Evolutionary conservation across 2,797 vertebrate species (phyloP).

Genomic region (Tauraco hartlaubi): DNA sequence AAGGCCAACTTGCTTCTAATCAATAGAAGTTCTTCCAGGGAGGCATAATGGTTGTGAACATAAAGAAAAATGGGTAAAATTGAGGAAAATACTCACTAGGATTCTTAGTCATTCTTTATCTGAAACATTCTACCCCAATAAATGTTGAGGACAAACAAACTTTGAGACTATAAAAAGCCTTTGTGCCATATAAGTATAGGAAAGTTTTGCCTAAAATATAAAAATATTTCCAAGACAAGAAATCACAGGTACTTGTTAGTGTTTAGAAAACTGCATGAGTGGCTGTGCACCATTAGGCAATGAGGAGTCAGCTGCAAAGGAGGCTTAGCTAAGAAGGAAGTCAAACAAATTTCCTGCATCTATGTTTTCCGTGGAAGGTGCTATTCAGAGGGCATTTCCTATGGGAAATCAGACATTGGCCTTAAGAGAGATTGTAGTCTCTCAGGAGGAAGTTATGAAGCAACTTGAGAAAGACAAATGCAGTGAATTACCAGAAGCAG

Average conservation of each 20-base stretch:
- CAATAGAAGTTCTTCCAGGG: neutral
- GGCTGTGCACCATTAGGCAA: neutral
- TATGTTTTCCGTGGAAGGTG: constrained; percentile 6
- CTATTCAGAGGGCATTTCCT: constrained; percentile 66
- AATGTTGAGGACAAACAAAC: neutral
- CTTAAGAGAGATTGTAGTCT: constrained; percentile 72
- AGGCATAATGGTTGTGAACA: neutral
- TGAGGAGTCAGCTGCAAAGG: neutral
- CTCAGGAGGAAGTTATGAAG: constrained; percentile 73
- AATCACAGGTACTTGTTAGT: neutral
- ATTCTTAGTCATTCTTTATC: neutral
- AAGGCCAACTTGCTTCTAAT: neutral
- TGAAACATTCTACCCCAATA: neutral
- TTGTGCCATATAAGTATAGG: neutral
- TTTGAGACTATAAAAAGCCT: neutral
- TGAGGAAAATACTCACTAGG: neutral
- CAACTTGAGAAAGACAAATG: constrained; percentile 75
- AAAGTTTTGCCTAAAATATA: neutral
- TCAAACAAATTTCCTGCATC: constrained; percentile 37
- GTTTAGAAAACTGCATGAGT: neutral
- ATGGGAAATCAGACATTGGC: constrained; percentile 60
- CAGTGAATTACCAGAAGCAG: constrained; percentile 76
- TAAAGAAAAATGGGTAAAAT: neutral
- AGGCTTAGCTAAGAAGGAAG: neutral
- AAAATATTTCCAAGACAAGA: neutral